A percentile compares a stretch with the other conserved stretches of the same genome.
Evolutionary conservation across 1,140 invertebrate genomes (phyloP).

Genomic region (Caenorhabditis latens): DNA sequence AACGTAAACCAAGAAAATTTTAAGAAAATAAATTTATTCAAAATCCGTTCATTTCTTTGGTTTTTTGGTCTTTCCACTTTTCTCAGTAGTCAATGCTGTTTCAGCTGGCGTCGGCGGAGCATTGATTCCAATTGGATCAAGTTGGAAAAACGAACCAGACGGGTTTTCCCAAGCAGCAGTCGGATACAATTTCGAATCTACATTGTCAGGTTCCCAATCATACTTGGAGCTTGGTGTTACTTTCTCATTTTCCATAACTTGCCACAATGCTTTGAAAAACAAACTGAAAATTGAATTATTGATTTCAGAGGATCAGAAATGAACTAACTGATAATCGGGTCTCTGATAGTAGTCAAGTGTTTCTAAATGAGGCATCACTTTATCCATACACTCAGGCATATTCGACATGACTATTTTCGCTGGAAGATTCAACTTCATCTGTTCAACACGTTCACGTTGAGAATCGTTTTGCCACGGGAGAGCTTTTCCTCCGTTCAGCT

Average conservation of each 20-base stretch:
- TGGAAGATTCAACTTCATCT: conserved; percentile 65
- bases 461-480: conserved; percentile 70
- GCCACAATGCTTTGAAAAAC: background rate
- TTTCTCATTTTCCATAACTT: conserved; percentile 3
- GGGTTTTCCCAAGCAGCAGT: conserved; percentile 20
- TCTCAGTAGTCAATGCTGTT: background rate
- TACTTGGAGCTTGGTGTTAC: conserved; percentile 10
- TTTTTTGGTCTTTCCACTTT: conserved; percentile 42
- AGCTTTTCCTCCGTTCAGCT: conserved; percentile 68
- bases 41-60: background rate
- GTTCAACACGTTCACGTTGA: conserved; percentile 63
- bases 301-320: background rate
- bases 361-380: conserved; percentile 13
- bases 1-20: no score
- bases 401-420: conserved; percentile 62
- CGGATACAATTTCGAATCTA: background rate
- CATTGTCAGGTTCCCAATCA: conserved; percentile 63
- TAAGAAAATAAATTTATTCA: background rate
- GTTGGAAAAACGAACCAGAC: conserved; percentile 55
- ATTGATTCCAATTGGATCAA: conserved; percentile 64
- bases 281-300: background rate
- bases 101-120: conserved; percentile 27
- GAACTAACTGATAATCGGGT: conserved; percentile 61
- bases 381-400: conserved; percentile 59
- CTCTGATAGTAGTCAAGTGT: conserved; percentile 60